phyloP scores from a whole-genome alignment of 2,888 invertebrate genomes.

The Drosophila mulleri region DNA sequence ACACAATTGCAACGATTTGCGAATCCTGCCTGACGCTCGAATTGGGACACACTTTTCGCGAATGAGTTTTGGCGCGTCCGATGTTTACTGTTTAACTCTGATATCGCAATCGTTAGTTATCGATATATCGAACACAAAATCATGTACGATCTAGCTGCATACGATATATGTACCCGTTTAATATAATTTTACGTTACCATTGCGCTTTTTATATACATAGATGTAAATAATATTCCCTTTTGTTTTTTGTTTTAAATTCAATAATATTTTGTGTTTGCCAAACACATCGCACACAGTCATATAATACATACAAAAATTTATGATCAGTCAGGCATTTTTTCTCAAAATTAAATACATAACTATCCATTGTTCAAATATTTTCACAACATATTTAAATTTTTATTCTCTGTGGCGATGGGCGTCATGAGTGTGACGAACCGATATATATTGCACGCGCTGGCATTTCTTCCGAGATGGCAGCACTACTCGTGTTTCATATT shows the following conservation, averaged over 20 bases:
- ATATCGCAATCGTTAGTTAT: conserved; percentile 13
- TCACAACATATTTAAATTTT: background rate
- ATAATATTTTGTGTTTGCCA: background rate
- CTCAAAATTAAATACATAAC: background rate
- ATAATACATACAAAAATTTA: background rate
- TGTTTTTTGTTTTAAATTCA: background rate
- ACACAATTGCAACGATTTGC: background rate
- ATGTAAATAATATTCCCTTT: background rate
- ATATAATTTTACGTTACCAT: background rate
- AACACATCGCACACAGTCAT: background rate
- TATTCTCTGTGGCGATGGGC: too few relatives aligned
- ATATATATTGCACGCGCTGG: background rate
- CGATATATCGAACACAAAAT: conserved; percentile 11
- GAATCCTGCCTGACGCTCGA: background rate
- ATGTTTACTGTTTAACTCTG: background rate
- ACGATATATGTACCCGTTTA: background rate
- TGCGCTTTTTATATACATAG: too few relatives aligned
- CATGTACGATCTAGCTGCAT: background rate
- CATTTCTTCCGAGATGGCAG: conserved; percentile 5
- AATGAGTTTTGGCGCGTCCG: conserved; percentile 40
- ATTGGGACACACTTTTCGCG: conserved; percentile 1
- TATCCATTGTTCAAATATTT: background rate
- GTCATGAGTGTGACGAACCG: background rate
- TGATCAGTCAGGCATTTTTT: too few relatives aligned
- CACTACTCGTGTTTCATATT: background rate